Evolutionary conservation across 2,888 invertebrate species (phyloP).

Genomic region (Prosopocoilus inquinatus): DNA sequence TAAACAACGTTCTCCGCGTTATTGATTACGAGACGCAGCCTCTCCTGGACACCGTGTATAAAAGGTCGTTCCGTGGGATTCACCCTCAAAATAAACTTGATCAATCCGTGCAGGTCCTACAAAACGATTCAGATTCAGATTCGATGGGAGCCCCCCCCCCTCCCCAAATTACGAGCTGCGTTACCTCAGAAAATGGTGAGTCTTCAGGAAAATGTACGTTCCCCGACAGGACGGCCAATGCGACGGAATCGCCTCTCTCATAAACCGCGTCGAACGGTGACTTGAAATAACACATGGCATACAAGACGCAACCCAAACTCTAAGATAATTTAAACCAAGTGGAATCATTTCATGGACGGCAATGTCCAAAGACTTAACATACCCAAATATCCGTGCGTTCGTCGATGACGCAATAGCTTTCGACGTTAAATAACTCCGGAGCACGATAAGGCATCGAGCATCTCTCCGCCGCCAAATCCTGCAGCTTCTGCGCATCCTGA

Average conservation of each 20-base stretch:
- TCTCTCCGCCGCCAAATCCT: conserved; percentile 80
- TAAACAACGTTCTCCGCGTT: conserved; percentile 60
- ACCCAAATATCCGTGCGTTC: conserved; percentile 88
- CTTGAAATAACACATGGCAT: conserved; percentile 80
- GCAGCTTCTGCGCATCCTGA: conserved; percentile 66
- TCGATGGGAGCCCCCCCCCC: neutral
- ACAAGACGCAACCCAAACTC: conserved; percentile 84
- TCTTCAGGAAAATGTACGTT: conserved; percentile 69
- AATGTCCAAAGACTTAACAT: conserved; percentile 29
- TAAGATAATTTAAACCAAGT: conserved; percentile 43
- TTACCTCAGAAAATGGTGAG: conserved; percentile 62
- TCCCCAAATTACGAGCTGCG: conserved; percentile 15
- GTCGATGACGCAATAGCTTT: conserved; percentile 76
- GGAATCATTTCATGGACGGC: neutral
- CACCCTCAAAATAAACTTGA: conserved; percentile 69
- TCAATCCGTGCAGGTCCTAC: conserved; percentile 67
- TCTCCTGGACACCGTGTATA: conserved; percentile 68
- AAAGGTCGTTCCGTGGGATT: conserved; percentile 76
- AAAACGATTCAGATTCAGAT: conserved; percentile 39
- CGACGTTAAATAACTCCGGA: conserved; percentile 84
- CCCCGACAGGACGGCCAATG: conserved; percentile 78
- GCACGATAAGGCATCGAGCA: conserved; percentile 87
- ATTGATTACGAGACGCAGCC: conserved; percentile 57
- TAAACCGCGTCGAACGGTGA: conserved; percentile 83
- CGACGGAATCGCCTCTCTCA: conserved; percentile 83